phyloP scores from a whole-genome alignment of 2,888 invertebrate species.

The Drosophila anomalipes region DNA sequence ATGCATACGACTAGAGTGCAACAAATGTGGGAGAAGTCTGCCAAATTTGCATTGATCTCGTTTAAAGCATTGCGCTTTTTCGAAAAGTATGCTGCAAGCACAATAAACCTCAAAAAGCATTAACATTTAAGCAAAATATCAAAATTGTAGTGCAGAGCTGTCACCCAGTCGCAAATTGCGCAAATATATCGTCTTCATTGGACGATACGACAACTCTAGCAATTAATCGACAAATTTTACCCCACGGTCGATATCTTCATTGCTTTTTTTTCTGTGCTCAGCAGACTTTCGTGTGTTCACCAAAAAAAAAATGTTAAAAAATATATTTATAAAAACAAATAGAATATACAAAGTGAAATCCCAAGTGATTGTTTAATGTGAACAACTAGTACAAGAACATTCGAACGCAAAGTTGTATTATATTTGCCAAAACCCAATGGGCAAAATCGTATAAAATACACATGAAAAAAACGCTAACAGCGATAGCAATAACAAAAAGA shows the following conservation, averaged over 20 bases:
- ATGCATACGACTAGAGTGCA: conserved; percentile 6
- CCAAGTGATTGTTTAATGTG: conserved; percentile 36
- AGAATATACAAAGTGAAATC: conserved; percentile 41
- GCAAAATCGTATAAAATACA: conserved; percentile 63
- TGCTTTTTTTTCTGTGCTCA: conserved; percentile 65
- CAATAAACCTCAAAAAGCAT: conserved; percentile 24
- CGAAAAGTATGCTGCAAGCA: neutral
- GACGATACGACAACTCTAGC: conserved; percentile 31
- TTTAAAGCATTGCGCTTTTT: neutral
- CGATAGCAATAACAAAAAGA: conserved; percentile 59
- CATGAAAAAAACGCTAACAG: conserved; percentile 67
- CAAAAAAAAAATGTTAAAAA: conserved; percentile 39
- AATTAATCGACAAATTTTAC: conserved; percentile 74
- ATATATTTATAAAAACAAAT: conserved; percentile 45
- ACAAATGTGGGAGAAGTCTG: neutral
- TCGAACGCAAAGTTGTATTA: conserved; percentile 37
- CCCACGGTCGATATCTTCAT: conserved; percentile 83
- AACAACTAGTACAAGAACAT: conserved; percentile 37
- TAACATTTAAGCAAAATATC: conserved; percentile 59
- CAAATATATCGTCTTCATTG: conserved; percentile 38
- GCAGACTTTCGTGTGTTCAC: conserved; percentile 60
- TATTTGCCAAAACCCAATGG: conserved; percentile 34
- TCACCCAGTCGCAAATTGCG: conserved; percentile 18
- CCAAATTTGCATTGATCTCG: neutral
- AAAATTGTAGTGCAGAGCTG: conserved; percentile 47